phyloP scores from a whole-genome alignment of 2,113 vertebrate genomes.

The Eulemur rufifrons region DNA sequence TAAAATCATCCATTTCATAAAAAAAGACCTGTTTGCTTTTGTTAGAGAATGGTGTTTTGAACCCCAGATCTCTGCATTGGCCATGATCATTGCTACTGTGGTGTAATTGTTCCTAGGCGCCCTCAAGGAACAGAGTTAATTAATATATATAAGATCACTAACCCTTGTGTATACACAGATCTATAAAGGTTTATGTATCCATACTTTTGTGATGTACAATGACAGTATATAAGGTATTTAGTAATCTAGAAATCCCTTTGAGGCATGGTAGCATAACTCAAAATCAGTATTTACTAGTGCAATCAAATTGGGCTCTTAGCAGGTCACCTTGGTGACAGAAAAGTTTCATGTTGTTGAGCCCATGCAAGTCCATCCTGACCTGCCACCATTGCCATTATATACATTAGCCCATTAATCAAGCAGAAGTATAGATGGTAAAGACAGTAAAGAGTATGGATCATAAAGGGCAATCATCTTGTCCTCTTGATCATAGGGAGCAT shows the following conservation, averaged over 20 bases:
- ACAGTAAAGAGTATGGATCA: not conserved
- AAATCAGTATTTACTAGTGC: not conserved
- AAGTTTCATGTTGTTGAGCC: not conserved
- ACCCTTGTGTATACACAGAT: not conserved
- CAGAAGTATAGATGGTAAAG: not conserved
- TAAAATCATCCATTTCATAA: not conserved
- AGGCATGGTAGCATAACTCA: not conserved
- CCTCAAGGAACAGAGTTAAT: not conserved
- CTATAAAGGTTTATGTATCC: not conserved
- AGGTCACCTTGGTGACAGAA: not conserved
- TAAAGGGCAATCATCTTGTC: not conserved
- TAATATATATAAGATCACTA: not conserved
- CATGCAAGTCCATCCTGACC: not conserved
- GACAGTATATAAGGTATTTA: not conserved
- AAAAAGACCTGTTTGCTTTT: not conserved
- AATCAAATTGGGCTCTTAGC: not conserved
- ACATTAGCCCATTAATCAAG: not conserved
- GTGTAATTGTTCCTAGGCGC: not conserved
- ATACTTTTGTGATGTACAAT: not conserved
- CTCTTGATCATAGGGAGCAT: not conserved
- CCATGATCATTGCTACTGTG: not conserved
- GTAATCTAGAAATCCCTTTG: not conserved
- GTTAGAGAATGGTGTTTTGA: not conserved
- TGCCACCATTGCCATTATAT: not conserved
- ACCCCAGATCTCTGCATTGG: not conserved